Evolutionary conservation across 2,888 invertebrate species (phyloP).

Genomic region (Ophion ellenae): DNA sequence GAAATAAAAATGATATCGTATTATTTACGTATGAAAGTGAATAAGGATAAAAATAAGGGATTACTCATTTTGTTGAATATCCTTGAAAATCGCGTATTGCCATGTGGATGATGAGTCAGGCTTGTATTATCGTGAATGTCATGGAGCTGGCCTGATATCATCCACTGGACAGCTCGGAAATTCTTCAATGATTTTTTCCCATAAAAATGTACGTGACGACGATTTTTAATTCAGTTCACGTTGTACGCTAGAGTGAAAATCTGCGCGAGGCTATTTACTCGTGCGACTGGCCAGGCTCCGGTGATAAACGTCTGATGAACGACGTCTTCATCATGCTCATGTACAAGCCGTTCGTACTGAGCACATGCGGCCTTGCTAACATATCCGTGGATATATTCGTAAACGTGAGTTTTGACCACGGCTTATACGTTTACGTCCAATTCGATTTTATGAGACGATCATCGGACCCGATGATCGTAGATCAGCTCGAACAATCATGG

Average conservation of each 20-base stretch:
- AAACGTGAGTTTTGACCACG: constrained; percentile 45
- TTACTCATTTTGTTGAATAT: too few relatives aligned
- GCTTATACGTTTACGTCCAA: not conserved
- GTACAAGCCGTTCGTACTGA: constrained; percentile 53
- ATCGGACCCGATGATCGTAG: too few relatives aligned
- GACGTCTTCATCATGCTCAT: constrained; percentile 59
- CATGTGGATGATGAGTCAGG: too few relatives aligned
- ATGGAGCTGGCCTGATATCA: too few relatives aligned
- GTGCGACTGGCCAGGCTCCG: constrained; percentile 56
- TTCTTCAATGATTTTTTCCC: not conserved
- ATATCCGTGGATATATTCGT: constrained; percentile 65
- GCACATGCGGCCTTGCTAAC: constrained; percentile 47
- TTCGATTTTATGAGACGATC: not conserved
- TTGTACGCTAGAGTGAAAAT: constrained; percentile 46
- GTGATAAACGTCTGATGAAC: constrained; percentile 48
- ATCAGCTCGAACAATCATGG: too few relatives aligned
- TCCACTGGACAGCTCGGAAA: not conserved
- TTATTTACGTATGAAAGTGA: too few relatives aligned
- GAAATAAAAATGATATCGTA: too few relatives aligned
- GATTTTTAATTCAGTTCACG: not conserved
- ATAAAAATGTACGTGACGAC: too few relatives aligned
- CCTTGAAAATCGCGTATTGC: too few relatives aligned
- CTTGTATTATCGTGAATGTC: too few relatives aligned
- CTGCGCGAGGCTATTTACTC: constrained; percentile 52
- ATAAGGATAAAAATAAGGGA: too few relatives aligned